A percentile compares a stretch with the other conserved stretches of the same genome.
These are phyloP conservation scores for Forficula auricularia DNA, from an alignment of 1,140 invertebrate genomes.

Conservation along the genomic window DNA sequence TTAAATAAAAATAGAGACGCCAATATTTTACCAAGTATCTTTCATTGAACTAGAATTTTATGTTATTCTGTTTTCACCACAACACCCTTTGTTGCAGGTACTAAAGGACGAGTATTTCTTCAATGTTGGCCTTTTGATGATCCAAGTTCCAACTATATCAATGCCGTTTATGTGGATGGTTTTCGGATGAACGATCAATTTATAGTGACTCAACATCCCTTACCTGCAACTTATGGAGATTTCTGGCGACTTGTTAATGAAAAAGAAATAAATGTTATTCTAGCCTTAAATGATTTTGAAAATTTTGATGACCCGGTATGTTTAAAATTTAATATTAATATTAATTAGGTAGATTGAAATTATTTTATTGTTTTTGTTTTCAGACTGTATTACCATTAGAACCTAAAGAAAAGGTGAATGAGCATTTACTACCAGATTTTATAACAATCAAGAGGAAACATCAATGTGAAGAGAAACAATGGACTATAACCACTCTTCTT, in stretches of 20 bases:
- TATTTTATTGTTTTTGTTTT: too few relatives aligned
- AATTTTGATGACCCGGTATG: too few relatives aligned
- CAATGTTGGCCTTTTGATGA: constrained; percentile 7
- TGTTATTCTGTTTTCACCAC: not conserved
- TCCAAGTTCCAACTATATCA: constrained; percentile 34
- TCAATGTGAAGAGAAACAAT: too few relatives aligned
- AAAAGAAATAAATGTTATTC: constrained; percentile 34
- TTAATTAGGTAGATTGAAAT: too few relatives aligned
- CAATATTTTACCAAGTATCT: too few relatives aligned
- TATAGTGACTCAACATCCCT: constrained; percentile 32
- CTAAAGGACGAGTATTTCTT: constrained; percentile 4
- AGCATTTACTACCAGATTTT: too few relatives aligned
- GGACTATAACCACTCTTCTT: too few relatives aligned
- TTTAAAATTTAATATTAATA: constrained; percentile 5
- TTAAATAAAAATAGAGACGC: too few relatives aligned
- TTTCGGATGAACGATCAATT: constrained; percentile 24
- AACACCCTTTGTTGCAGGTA: constrained; percentile 1
- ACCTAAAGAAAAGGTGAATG: too few relatives aligned
- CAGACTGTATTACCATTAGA: too few relatives aligned
- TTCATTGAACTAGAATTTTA: not conserved
- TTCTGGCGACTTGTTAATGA: constrained; percentile 46
- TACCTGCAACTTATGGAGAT: constrained; percentile 31
- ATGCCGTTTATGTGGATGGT: constrained; percentile 43
- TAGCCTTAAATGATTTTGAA: constrained; percentile 27
- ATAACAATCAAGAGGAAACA: too few relatives aligned